Evolutionary conservation across 1,140 invertebrate species (phyloP).

Genomic region (Pseudoatta argentina): DNA sequence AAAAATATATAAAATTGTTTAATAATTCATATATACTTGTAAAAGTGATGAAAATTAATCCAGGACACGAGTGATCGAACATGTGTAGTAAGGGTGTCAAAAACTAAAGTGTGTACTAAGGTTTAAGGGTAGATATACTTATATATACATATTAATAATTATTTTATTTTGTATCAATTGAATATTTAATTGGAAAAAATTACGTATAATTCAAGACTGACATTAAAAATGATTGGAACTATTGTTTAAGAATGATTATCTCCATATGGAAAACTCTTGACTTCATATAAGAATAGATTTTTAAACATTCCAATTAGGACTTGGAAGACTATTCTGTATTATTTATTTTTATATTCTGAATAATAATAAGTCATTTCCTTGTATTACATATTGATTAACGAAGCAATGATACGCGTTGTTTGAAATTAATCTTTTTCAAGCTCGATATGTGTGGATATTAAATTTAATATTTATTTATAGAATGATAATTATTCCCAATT

Average conservation of each 20-base stretch:
- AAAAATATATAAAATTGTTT: too few relatives aligned
- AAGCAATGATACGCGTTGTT: not conserved
- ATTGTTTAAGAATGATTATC: not conserved
- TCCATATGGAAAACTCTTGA: not conserved
- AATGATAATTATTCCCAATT: conserved; percentile 4
- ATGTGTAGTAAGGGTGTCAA: too few relatives aligned
- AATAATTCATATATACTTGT: too few relatives aligned
- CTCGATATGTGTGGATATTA: not conserved
- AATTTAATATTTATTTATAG: not conserved
- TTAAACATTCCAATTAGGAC: not conserved
- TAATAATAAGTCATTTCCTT: not conserved
- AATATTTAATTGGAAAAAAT: too few relatives aligned
- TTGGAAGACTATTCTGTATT: not conserved
- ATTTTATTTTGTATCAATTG: too few relatives aligned
- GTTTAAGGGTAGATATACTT: too few relatives aligned
- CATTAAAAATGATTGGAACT: not conserved
- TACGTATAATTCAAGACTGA: not conserved
- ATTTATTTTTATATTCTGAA: not conserved
- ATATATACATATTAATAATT: too few relatives aligned
- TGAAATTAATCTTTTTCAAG: conserved; percentile 21
- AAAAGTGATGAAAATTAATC: too few relatives aligned
- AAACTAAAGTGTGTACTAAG: too few relatives aligned
- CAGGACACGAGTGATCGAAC: too few relatives aligned
- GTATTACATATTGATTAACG: conserved; percentile 6
- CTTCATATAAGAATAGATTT: not conserved